Percentiles rank a stretch among this genome's conserved stretches.
phyloP scores from a whole-genome alignment of 2,797 vertebrate species.

The Oryzias dopingdopingensis region DNA sequence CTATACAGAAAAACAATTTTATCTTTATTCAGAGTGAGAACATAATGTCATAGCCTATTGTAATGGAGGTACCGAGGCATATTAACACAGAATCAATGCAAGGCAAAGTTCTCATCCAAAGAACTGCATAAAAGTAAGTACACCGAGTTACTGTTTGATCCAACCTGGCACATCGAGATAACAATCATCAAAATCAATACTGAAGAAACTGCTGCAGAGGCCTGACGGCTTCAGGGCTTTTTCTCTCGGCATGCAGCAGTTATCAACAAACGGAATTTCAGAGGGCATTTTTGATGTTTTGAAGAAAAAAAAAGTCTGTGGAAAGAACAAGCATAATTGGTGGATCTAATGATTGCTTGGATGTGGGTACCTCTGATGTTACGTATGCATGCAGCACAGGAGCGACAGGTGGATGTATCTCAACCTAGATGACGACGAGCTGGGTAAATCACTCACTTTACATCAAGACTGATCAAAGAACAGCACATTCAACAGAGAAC shows the following conservation, averaged over 20 bases:
- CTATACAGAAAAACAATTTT: neutral
- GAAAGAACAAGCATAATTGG: neutral
- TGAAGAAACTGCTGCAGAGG: constrained; percentile 2
- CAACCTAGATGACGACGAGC: neutral
- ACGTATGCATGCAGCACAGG: too few relatives aligned
- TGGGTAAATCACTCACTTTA: neutral
- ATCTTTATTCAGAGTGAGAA: neutral
- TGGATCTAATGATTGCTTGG: constrained; percentile 1
- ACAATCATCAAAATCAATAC: neutral
- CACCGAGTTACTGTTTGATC: neutral
- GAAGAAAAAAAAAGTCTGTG: neutral
- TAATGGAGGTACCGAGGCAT: neutral
- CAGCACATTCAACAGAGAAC: neutral
- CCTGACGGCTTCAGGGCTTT: constrained; percentile 1
- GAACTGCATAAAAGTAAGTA: neutral
- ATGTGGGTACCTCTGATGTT: neutral
- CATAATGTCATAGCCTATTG: neutral
- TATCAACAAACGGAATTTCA: neutral
- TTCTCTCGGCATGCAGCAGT: neutral
- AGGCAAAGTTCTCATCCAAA: neutral
- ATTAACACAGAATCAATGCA: neutral
- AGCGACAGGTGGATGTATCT: neutral
- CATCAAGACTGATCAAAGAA: neutral
- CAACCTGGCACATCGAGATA: neutral
- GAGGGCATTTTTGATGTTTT: constrained; percentile 1